Evolutionary conservation across 2,113 vertebrate genomes (phyloP).

Genomic region (Callipepla californica): DNA sequence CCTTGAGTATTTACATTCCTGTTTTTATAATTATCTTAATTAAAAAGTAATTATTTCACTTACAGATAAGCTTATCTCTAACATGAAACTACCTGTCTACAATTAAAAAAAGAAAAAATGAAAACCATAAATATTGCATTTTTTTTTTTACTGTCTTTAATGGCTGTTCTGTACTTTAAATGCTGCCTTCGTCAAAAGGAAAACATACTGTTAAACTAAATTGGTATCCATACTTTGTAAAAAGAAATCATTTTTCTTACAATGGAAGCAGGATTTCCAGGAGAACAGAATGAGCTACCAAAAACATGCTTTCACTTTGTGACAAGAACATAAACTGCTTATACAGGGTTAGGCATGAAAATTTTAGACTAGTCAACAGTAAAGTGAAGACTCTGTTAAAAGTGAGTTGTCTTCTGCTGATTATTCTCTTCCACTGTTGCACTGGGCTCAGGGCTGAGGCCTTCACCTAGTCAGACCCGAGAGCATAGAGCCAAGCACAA

Average conservation of each 20-base stretch:
- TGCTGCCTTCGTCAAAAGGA: slow-evolving; percentile 65
- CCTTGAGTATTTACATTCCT: slow-evolving; percentile 82
- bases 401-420: neutral
- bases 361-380: neutral
- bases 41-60: slow-evolving; percentile 81
- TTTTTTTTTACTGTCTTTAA: slow-evolving; percentile 59
- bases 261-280: slow-evolving; percentile 35
- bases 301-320: neutral
- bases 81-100: slow-evolving; percentile 83
- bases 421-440: neutral
- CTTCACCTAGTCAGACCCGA: neutral
- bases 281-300: neutral
- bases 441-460: neutral
- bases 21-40: slow-evolving; percentile 84
- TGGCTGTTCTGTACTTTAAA: slow-evolving; percentile 66
- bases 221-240: slow-evolving; percentile 9
- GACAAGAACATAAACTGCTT: neutral
- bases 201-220: slow-evolving; percentile 51
- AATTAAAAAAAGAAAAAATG: slow-evolving; percentile 47
- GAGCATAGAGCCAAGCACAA: neutral
- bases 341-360: neutral
- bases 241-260: slow-evolving; percentile 4
- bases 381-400: neutral
- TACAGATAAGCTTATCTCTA: slow-evolving; percentile 77
- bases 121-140: slow-evolving; percentile 74